Evolutionary conservation across 2,797 vertebrate genomes (phyloP).

Genomic region (Malacoraja senta): DNA sequence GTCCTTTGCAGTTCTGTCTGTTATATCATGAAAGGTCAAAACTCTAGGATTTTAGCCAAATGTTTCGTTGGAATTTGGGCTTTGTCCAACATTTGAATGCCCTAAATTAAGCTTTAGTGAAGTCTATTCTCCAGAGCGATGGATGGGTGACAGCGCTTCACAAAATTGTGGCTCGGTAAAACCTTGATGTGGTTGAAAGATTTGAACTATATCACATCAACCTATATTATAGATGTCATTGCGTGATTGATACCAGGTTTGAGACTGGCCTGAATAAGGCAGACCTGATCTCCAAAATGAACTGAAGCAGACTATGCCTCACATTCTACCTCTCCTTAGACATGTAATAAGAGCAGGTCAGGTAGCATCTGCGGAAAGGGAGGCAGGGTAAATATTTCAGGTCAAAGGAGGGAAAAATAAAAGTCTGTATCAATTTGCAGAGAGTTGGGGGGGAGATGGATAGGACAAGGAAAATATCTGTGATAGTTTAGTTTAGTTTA

Average conservation of each 20-base stretch:
- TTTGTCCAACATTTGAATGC: background rate
- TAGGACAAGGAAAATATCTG: too few relatives aligned
- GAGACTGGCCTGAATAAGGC: background rate
- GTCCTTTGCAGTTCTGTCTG: background rate
- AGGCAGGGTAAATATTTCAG: too few relatives aligned
- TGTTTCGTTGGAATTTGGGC: background rate
- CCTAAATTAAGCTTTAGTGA: slow-evolving; percentile 4
- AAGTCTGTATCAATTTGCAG: too few relatives aligned
- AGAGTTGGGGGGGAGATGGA: too few relatives aligned
- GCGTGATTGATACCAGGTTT: background rate
- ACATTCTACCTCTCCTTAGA: background rate
- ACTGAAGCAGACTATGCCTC: background rate
- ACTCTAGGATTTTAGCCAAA: background rate
- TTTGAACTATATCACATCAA: background rate
- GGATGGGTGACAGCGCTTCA: background rate
- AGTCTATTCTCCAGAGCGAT: background rate
- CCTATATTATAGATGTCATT: background rate
- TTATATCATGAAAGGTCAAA: background rate
- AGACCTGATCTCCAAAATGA: background rate
- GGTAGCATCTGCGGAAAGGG: too few relatives aligned
- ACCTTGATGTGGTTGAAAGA: background rate
- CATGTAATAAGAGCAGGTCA: too few relatives aligned
- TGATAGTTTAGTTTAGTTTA: too few relatives aligned
- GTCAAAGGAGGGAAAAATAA: too few relatives aligned
- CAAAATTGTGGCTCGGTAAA: background rate